These are phyloP conservation scores for Sipunculus nudus DNA, from an alignment of 2,888 invertebrate species.

Conservation along the genomic window DNA sequence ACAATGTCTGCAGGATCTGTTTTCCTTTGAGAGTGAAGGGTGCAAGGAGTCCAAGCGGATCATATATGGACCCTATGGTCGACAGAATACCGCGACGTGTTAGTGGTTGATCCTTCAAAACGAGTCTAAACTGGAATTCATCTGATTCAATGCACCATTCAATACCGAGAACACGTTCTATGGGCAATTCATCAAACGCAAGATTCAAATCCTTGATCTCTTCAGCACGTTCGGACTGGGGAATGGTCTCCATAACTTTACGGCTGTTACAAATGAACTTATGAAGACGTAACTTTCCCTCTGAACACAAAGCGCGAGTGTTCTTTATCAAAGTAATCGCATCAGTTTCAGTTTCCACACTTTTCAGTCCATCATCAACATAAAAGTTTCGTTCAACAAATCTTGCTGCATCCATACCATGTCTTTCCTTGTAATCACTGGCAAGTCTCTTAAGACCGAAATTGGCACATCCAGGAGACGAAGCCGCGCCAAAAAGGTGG, in stretches of 20 bases:
- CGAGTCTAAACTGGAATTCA: slow-evolving; percentile 22
- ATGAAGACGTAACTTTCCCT: slow-evolving; percentile 29
- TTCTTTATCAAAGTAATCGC: slow-evolving; percentile 16
- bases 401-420: slow-evolving; percentile 12
- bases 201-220: slow-evolving; percentile 21
- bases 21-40: slow-evolving; percentile 35
- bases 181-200: slow-evolving; percentile 11
- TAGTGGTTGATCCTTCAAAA: slow-evolving; percentile 14
- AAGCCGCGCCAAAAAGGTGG: slow-evolving; percentile 9
- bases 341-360: slow-evolving; percentile 5
- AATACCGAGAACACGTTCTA: slow-evolving; percentile 37
- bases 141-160: slow-evolving; percentile 40
- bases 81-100: slow-evolving; percentile 39
- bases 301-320: slow-evolving; percentile 9
- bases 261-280: slow-evolving; percentile 34
- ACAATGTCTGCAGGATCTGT: slow-evolving; percentile 35
- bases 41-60: slow-evolving; percentile 40
- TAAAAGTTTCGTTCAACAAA: slow-evolving; percentile 29
- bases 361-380: slow-evolving; percentile 35
- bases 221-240: slow-evolving; percentile 22
- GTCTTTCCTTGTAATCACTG: background rate
- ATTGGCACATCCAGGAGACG: slow-evolving; percentile 18
- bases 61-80: slow-evolving; percentile 34
- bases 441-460: slow-evolving; percentile 12
- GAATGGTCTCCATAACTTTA: slow-evolving; percentile 32